Conservation (phyloP, 2,113 vertebrate species). For the Clarias macrocephalus region DNA sequence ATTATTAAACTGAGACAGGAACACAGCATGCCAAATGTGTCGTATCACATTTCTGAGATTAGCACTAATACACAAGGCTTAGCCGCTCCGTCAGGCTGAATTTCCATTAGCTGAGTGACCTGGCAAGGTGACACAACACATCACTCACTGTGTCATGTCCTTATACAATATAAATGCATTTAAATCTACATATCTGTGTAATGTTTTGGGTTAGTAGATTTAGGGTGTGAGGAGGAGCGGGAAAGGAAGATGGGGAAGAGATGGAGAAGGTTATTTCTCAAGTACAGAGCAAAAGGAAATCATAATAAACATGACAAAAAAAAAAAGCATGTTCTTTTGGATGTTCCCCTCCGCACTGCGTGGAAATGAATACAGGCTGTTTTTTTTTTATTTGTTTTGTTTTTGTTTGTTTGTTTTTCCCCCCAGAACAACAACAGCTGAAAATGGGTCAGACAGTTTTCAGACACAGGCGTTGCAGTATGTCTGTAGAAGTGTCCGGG, state of each 20-base stretch:
- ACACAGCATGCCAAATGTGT: neutral
- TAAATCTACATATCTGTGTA: neutral
- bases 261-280: neutral
- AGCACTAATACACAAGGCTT: neutral
- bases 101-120: neutral
- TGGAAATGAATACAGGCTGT: neutral
- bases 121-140: neutral
- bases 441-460: neutral
- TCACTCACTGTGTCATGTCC: neutral
- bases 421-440: neutral
- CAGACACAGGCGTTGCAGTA: neutral
- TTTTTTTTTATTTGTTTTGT: no score
- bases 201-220: neutral
- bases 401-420: neutral
- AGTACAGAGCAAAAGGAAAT: neutral
- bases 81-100: neutral
- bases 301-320: neutral
- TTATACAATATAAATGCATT: neutral
- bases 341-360: neutral
- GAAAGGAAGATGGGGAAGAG: no score
- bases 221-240: neutral
- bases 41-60: neutral
- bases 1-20: neutral
- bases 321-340: neutral
- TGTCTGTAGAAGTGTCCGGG: neutral